Conservation (phyloP, 92 coral and sea anemone species). For the Epizoanthus illoricatus region DNA sequence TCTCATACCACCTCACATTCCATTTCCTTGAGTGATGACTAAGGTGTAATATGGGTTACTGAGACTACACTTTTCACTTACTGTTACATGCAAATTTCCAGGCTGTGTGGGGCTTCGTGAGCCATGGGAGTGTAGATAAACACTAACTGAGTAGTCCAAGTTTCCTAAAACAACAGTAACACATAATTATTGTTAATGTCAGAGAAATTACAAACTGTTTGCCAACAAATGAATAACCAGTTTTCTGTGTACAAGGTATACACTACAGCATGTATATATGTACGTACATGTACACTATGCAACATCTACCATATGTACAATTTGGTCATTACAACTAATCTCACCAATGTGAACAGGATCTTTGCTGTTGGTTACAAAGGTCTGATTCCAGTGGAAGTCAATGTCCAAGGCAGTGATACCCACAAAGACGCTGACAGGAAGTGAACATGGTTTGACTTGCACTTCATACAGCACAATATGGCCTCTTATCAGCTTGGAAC, state of each 20-base stretch:
- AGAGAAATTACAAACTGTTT: too few species aligned
- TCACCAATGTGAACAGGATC: constrained; percentile 31
- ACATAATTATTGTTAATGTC: not conserved
- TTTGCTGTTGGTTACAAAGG: constrained; percentile 40
- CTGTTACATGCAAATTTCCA: constrained; percentile 75
- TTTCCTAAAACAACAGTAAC: constrained; percentile 50
- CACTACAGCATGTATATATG: not conserved
- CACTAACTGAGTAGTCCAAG: constrained; percentile 55
- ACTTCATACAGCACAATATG: constrained; percentile 65
- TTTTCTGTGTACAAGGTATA: too few species aligned
- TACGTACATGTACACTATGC: not conserved
- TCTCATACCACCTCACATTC: too few species aligned
- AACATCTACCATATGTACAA: not conserved
- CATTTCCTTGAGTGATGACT: too few species aligned
- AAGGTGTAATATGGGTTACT: too few species aligned
- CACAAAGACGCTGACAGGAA: constrained; percentile 65
- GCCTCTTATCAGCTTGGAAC: constrained; percentile 59
- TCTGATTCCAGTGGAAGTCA: constrained; percentile 44
- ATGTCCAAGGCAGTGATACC: constrained; percentile 62
- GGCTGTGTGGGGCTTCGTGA: constrained; percentile 20
- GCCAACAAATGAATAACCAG: not conserved
- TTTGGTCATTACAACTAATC: not conserved
- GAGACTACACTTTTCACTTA: constrained; percentile 44
- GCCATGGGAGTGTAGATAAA: constrained; percentile 80
- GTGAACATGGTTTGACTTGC: constrained; percentile 63